Conservation (phyloP, 2,113 vertebrate species). For the Willisornis vidua region DNA sequence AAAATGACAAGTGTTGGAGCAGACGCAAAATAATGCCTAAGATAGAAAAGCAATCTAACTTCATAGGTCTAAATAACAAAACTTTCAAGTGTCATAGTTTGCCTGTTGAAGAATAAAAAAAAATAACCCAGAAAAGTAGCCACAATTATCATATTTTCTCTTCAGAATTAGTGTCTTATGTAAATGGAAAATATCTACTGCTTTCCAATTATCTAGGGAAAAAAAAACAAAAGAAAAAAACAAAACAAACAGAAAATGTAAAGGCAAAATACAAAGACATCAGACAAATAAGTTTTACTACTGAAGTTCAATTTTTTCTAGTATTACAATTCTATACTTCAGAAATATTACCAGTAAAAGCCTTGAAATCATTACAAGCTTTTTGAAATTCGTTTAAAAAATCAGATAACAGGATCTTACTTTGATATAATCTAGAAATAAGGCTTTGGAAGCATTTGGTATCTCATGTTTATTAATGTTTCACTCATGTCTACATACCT, state of each 20-base stretch:
- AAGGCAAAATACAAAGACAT: neutral
- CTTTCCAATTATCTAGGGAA: neutral
- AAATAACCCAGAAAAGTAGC: neutral
- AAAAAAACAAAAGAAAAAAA: neutral
- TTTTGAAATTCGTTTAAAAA: neutral
- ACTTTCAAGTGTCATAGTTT: neutral
- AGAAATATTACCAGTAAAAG: neutral
- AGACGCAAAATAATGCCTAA: constrained; percentile 19
- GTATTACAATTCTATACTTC: neutral
- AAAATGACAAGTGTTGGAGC: neutral
- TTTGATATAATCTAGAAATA: neutral
- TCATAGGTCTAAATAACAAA: neutral
- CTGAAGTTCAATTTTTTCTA: neutral
- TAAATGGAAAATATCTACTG: neutral
- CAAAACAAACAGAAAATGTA: neutral
- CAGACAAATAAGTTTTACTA: neutral
- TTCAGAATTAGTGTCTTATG: neutral
- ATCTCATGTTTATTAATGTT: neutral
- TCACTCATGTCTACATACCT: neutral
- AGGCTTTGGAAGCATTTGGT: neutral
- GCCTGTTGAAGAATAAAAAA: neutral
- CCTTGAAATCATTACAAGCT: neutral
- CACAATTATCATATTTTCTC: neutral
- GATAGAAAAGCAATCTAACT: neutral
- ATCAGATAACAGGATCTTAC: neutral